Base-by-base conservation (phyloP, 2,888 invertebrate species). In the Leptinotarsa haldemani region DNA sequence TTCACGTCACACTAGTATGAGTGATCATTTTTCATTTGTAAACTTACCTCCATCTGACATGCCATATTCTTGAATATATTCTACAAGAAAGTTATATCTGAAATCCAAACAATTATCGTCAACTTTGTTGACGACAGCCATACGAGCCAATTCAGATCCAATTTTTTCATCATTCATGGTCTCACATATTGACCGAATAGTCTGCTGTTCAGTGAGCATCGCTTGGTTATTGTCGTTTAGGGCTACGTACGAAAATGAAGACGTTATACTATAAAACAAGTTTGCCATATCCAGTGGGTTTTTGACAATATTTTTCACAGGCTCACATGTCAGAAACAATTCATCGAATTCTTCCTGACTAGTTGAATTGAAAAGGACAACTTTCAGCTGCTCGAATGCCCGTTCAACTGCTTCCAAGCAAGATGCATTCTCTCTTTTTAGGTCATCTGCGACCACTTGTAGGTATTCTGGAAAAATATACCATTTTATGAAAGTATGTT, bases 211-310 rank as follows among this genome's bases (percentile, higher is more conserved):
- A 95, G 92, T 93, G 0, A 89, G 81, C 85, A 90, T 87, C 80
- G 90, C 88, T 84, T 92, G 89, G 12, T 91, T 97, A 84, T 95
- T 95, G 86, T 97, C 97, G 86, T 98, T 98, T 84, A 98, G 98
- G 0, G 97, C 97, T 50, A 97, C 91, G 30, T 30, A 7, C 0
- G 1, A 1, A 1, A 30, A 1, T 7, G 30, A 7, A 7, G 30
- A 30, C 30, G 30, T 30, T 1, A 30, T 30, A 30, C 30, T 30
- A 4, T 5, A 7, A 30, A 30, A 30, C 7, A 30, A 7, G 30
- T 30, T 30, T 30, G 7, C 7, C 7, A 30, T 30, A 30, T 30
- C 30, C 53, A 91, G 88, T 2, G 78, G 79, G 76, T 90, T 90
- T 0, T 89, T 85, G 16, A 91, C 87, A 0, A 92, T 91, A 12